Evolutionary conservation across 2,113 vertebrate genomes (phyloP).

Genomic region (Cephalopterus ornatus): DNA sequence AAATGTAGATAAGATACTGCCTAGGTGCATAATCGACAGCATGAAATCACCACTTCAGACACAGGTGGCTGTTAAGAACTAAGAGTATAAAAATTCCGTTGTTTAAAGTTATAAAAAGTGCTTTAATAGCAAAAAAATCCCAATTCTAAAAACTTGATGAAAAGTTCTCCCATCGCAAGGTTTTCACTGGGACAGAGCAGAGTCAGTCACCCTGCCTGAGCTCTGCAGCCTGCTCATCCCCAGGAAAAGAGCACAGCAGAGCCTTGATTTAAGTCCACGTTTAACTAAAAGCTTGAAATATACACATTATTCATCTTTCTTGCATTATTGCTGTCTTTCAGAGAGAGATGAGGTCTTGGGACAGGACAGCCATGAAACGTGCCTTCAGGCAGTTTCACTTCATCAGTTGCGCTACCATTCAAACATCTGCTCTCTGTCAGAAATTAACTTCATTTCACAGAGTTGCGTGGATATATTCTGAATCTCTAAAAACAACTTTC

Average conservation of each 20-base stretch:
- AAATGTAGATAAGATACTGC: no score
- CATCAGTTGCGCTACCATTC: rapidly evolving
- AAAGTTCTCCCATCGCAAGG: rapidly evolving
- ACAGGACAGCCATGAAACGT: background rate
- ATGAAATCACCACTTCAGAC: background rate
- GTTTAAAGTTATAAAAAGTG: background rate
- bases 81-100: rapidly evolving
- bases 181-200: rapidly evolving
- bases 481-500: background rate
- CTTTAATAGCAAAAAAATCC: background rate
- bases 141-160: rapidly evolving
- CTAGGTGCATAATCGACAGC: background rate
- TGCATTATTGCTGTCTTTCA: background rate
- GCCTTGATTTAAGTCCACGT: background rate
- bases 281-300: background rate
- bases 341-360: rapidly evolving
- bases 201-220: rapidly evolving
- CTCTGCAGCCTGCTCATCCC: rapidly evolving
- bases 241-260: rapidly evolving
- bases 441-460: background rate
- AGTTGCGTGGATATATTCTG: rapidly evolving
- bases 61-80: rapidly evolving
- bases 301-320: background rate
- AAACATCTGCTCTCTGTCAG: background rate
- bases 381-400: background rate